Evolutionary conservation across 1,140 invertebrate genomes (phyloP).

Genomic region (Nasonia longicornis): DNA sequence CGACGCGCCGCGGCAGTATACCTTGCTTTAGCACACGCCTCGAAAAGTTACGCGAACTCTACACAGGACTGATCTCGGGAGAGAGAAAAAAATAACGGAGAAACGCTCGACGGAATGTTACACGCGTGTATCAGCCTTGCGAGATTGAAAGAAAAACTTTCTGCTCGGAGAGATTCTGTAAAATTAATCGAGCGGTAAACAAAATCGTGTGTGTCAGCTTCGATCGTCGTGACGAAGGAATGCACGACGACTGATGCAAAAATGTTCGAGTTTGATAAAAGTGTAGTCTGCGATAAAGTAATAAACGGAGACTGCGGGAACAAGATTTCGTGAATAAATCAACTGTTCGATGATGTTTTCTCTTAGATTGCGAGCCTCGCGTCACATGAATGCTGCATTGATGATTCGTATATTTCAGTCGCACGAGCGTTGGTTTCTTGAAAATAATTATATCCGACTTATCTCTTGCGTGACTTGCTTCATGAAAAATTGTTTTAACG

Average conservation of each 20-base stretch:
- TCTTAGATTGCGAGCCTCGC: no score
- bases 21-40: constrained; percentile 55
- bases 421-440: not conserved
- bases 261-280: not conserved
- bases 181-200: not conserved
- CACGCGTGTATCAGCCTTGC: not conserved
- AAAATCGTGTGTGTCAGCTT: no score
- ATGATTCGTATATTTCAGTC: not conserved
- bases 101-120: constrained; percentile 40
- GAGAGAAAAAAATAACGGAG: constrained; percentile 39
- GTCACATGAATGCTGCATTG: not conserved
- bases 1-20: constrained; percentile 43
- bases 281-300: not conserved
- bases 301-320: not conserved
- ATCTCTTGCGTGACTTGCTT: no score
- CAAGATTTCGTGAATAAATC: not conserved
- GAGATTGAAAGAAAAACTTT: constrained; percentile 30
- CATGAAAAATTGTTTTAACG: no score
- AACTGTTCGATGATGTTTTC: not conserved
- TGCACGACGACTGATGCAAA: not conserved
- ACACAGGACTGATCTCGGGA: not conserved
- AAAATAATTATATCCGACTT: not conserved
- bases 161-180: not conserved
- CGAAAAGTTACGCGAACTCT: constrained; percentile 50
- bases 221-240: no score